phyloP scores from a whole-genome alignment of 2,888 invertebrate genomes.

The Coenonympha arcania region DNA sequence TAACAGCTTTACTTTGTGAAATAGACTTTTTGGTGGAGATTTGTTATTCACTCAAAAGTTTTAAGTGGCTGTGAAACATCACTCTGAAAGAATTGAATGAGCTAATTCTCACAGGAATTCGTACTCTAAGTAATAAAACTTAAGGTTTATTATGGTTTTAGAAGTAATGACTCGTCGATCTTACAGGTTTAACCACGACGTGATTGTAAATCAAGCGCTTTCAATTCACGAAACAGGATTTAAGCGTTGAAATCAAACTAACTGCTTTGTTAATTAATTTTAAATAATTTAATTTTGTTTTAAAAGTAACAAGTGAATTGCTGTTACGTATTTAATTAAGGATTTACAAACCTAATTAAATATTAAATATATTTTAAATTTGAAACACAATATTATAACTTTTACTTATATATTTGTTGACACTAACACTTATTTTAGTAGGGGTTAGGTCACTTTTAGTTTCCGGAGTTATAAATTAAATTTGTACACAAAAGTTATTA shows the following conservation, averaged over 20 bases:
- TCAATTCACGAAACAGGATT: not conserved
- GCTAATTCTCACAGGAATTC: constrained; percentile 37
- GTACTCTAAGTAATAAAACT: constrained; percentile 34
- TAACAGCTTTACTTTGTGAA: constrained; percentile 64
- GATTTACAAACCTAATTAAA: too few relatives aligned
- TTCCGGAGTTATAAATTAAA: not conserved
- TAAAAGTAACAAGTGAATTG: not conserved
- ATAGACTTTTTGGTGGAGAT: constrained; percentile 68
- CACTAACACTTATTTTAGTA: too few relatives aligned
- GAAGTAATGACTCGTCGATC: constrained; percentile 1
- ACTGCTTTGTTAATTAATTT: not conserved
- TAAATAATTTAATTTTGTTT: too few relatives aligned
- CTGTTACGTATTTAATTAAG: too few relatives aligned
- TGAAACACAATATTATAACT: too few relatives aligned
- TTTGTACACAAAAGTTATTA: not conserved
- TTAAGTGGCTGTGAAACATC: constrained; percentile 72
- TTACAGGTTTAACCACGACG: not conserved
- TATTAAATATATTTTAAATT: too few relatives aligned
- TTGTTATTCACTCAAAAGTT: constrained; percentile 73
- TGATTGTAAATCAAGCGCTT: constrained; percentile 2
- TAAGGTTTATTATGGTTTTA: constrained; percentile 44
- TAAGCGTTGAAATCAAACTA: not conserved
- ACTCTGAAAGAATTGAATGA: constrained; percentile 66
- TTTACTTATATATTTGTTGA: too few relatives aligned
- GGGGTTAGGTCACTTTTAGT: too few relatives aligned